These are phyloP conservation scores for Barypeithes pellucidus DNA, from an alignment of 2,888 invertebrate species.

Conservation along the genomic window DNA sequence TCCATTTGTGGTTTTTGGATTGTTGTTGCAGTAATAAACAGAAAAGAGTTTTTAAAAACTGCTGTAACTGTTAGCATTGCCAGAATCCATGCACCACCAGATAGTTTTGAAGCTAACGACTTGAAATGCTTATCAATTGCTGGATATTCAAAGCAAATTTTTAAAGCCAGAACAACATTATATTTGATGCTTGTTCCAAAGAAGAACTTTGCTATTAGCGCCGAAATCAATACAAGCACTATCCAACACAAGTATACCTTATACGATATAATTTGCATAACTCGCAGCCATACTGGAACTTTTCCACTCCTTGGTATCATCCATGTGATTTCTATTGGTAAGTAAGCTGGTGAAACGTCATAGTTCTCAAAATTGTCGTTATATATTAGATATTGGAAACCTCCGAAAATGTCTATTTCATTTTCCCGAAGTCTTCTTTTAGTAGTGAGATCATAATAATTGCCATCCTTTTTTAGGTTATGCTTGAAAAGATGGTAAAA, in stretches of 20 bases:
- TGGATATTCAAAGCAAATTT: constrained; percentile 1
- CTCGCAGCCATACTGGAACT: background rate
- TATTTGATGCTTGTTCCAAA: background rate
- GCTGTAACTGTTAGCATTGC: background rate
- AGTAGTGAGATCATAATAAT: no score
- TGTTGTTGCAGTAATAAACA: constrained; percentile 2
- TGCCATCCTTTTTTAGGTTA: no score
- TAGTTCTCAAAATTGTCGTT: background rate
- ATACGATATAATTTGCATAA: background rate
- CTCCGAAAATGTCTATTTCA: background rate
- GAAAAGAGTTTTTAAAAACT: constrained; percentile 1
- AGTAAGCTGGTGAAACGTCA: background rate
- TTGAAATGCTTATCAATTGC: background rate
- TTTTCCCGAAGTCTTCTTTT: background rate
- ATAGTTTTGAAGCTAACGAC: background rate
- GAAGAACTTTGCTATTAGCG: background rate
- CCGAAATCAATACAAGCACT: background rate
- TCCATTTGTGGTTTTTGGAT: background rate
- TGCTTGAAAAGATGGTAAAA: no score
- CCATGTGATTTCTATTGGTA: background rate
- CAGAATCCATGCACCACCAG: background rate
- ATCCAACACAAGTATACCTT: background rate
- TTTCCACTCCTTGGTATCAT: background rate
- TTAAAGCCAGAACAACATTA: background rate
- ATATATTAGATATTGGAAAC: background rate